Conservation (phyloP, 2,888 invertebrate species). For the Drosophila paucipuncta region DNA sequence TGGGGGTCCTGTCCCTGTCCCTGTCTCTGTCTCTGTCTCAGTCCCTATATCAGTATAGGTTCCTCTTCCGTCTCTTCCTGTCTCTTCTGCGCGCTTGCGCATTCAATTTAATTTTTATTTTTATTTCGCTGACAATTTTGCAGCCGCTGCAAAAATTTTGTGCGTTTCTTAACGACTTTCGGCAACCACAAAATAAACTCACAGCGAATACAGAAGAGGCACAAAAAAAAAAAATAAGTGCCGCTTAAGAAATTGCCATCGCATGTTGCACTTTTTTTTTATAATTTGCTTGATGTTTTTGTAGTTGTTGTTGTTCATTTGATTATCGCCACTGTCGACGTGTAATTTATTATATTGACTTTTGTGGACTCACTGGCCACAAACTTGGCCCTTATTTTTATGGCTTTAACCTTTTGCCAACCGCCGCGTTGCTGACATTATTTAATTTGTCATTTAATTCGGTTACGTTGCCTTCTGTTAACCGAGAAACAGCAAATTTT, state of each 20-base stretch:
- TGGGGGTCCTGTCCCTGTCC: constrained; percentile 74
- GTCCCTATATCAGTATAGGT: constrained; percentile 3
- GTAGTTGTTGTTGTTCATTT: constrained; percentile 71
- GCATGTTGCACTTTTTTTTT: constrained; percentile 72
- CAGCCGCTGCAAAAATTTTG: constrained; percentile 66
- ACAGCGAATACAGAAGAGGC: not conserved
- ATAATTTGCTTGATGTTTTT: constrained; percentile 23
- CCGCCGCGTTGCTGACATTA: constrained; percentile 78
- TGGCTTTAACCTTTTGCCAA: constrained; percentile 80
- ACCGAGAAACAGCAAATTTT: constrained; percentile 14
- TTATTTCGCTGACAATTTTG: constrained; percentile 78
- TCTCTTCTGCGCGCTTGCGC: constrained; percentile 64
- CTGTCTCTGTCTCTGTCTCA: constrained; percentile 27
- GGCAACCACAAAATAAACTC: constrained; percentile 11
- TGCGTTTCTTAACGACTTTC: constrained; percentile 75
- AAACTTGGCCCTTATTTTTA: constrained; percentile 72
- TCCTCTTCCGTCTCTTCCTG: constrained; percentile 33
- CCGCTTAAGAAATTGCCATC: constrained; percentile 61
- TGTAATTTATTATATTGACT: constrained; percentile 82
- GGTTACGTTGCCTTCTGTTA: constrained; percentile 45
- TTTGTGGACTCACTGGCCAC: constrained; percentile 28
- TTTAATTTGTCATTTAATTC: constrained; percentile 82
- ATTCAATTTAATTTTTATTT: constrained; percentile 79
- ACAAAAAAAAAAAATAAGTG: constrained; percentile 31
- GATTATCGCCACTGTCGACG: constrained; percentile 80